A percentile compares a stretch with the other conserved stretches of the same genome.
Evolutionary conservation across 2,113 vertebrate genomes (phyloP).

Genomic region (Tichodroma muraria): DNA sequence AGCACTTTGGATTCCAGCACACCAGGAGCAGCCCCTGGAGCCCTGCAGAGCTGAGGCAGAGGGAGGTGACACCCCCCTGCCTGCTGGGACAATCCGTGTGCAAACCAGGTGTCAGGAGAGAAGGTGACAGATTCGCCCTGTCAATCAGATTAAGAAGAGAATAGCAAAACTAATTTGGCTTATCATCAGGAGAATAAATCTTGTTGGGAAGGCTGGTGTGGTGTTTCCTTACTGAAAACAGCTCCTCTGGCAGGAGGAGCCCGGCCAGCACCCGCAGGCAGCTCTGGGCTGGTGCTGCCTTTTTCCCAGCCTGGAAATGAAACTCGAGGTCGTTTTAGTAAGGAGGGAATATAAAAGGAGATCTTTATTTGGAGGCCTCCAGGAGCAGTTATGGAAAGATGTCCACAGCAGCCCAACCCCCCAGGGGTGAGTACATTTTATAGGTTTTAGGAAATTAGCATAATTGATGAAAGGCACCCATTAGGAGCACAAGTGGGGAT

Average conservation of each 20-base stretch:
- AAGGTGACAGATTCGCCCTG: neutral
- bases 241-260: neutral
- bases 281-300: neutral
- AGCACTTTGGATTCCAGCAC: too few species aligned
- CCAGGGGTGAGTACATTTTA: too few species aligned
- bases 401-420: neutral
- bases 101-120: neutral
- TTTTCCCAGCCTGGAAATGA: too few species aligned
- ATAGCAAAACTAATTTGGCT: conserved; percentile 1
- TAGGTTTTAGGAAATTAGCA: too few species aligned
- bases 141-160: neutral
- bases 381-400: too few species aligned
- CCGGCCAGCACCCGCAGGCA: accelerated
- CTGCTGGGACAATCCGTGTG: neutral
- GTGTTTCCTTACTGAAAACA: neutral
- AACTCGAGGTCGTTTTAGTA: neutral
- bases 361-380: neutral
- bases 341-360: neutral
- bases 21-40: neutral
- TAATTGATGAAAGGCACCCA: too few species aligned
- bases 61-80: neutral
- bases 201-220: neutral
- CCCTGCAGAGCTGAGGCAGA: neutral
- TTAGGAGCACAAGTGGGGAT: too few species aligned
- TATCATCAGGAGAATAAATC: conserved; percentile 1